These are phyloP conservation scores for Eulemur mongoz DNA, from an alignment of 2,797 vertebrate species.

Conservation along the genomic window DNA sequence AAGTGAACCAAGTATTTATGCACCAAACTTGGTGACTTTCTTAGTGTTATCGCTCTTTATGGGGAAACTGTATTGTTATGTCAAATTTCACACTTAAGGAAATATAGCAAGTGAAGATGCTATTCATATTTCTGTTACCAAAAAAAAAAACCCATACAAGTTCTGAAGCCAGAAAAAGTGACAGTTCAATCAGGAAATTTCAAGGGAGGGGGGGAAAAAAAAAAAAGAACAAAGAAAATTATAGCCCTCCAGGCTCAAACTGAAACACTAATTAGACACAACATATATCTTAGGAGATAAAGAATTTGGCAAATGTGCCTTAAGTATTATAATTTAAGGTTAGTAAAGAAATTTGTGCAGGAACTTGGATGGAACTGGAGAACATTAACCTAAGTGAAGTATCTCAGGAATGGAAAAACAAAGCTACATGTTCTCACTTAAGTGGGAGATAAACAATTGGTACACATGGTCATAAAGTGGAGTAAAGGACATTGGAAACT, in stretches of 20 bases:
- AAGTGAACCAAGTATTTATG: background rate
- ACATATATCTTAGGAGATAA: slow-evolving; percentile 51
- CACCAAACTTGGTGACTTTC: background rate
- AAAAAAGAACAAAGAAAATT: slow-evolving; percentile 72
- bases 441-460: too few relatives aligned
- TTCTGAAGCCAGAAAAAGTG: slow-evolving; percentile 66
- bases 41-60: background rate
- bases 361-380: too few relatives aligned
- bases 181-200: slow-evolving; percentile 59
- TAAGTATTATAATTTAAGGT: slow-evolving; percentile 76
- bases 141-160: slow-evolving; percentile 26
- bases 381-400: too few relatives aligned
- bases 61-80: background rate
- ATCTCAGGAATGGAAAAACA: too few relatives aligned
- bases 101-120: slow-evolving; percentile 8
- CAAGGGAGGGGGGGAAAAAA: background rate
- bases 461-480: too few relatives aligned
- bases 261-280: slow-evolving; percentile 80
- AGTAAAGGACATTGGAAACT: too few relatives aligned
- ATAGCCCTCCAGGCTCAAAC: slow-evolving; percentile 57
- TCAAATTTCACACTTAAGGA: slow-evolving; percentile 51
- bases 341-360: slow-evolving; percentile 53
- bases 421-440: too few relatives aligned
- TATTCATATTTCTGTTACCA: slow-evolving; percentile 58
- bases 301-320: slow-evolving; percentile 65